Conservation (phyloP, 2,888 invertebrate genomes). For the Drepanosiphum platanoidis region DNA sequence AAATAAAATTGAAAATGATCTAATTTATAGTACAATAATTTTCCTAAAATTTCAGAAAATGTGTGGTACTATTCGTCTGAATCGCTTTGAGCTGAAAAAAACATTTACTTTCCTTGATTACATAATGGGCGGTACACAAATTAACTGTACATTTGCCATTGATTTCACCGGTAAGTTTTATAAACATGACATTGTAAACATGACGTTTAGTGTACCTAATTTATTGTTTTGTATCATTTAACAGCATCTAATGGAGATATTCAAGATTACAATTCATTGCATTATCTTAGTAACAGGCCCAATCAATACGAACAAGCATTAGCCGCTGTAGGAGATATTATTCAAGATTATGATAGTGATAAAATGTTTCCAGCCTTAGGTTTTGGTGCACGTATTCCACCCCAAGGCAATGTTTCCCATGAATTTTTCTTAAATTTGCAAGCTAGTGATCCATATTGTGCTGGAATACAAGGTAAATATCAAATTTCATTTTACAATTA, state of each 20-base stretch:
- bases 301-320: slow-evolving; percentile 69
- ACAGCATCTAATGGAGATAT: slow-evolving; percentile 69
- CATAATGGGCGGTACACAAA: slow-evolving; percentile 70
- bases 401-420: slow-evolving; percentile 68
- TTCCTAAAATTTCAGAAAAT: slow-evolving; percentile 36
- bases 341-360: slow-evolving; percentile 69
- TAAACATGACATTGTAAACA: not conserved
- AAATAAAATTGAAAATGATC: not conserved
- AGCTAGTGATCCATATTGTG: slow-evolving; percentile 70
- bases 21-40: not conserved
- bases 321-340: slow-evolving; percentile 68
- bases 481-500: slow-evolving; percentile 1
- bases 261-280: slow-evolving; percentile 67
- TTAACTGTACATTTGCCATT: slow-evolving; percentile 69
- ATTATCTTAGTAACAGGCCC: slow-evolving; percentile 67
- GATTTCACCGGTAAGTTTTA: slow-evolving; percentile 68
- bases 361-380: slow-evolving; percentile 69
- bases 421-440: slow-evolving; percentile 70
- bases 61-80: slow-evolving; percentile 52
- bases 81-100: slow-evolving; percentile 63
- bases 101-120: slow-evolving; percentile 72
- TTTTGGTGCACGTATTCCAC: slow-evolving; percentile 69
- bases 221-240: slow-evolving; percentile 39
- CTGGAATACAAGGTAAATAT: slow-evolving; percentile 67
- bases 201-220: not conserved